Base-by-base conservation (phyloP, 1,140 invertebrate species). In the Agrilus planipennis region DNA sequence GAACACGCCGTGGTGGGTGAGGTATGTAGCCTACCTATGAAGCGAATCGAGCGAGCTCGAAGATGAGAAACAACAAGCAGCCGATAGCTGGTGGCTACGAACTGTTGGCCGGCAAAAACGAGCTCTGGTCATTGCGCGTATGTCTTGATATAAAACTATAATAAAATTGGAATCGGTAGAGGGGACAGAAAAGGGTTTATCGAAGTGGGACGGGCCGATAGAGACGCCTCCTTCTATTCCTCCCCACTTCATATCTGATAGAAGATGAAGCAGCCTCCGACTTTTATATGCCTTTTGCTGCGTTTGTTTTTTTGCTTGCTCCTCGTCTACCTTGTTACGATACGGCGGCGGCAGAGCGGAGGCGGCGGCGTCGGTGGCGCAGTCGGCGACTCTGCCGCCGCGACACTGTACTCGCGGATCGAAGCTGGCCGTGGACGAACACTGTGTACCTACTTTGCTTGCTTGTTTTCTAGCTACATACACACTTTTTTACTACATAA, bases 121-220 rank as follows among this genome's bases (percentile, higher is more conserved):
- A 27, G 28, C 25, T 27, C 37, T 29, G 37, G 27, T 39, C 37
- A 39, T 39, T 39, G 22, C 37, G 22, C 23, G 37, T 29, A 39
- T 17, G 22, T 39, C 17, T 28, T 44, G n/a, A 32, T 32, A 50
- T 44, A 47, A 52, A 50, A 52, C 50, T 49, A 50, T 50, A 51
- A 52, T 52, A 52, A 52, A 52, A 52, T 52, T 50, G 42, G 43
- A 52, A 49, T 50, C 39, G 49, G 11, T 18, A 39, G 30, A 36
- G 39, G 39, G 43, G 45, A 37, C 12, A 35, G 46, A 53, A 53
- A 53, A 53, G 52, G 52, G 52, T 53, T n/a, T 50, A 50, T 47
- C 50, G 52, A 49, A 46, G 52, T 51, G 44, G 52, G 52, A 49
- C 49, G 44, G 23, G 42, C 52, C 52, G 45, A 53, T 53, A 45